phyloP scores from a whole-genome alignment of 1,140 invertebrate species.

The Linepithema humile region DNA sequence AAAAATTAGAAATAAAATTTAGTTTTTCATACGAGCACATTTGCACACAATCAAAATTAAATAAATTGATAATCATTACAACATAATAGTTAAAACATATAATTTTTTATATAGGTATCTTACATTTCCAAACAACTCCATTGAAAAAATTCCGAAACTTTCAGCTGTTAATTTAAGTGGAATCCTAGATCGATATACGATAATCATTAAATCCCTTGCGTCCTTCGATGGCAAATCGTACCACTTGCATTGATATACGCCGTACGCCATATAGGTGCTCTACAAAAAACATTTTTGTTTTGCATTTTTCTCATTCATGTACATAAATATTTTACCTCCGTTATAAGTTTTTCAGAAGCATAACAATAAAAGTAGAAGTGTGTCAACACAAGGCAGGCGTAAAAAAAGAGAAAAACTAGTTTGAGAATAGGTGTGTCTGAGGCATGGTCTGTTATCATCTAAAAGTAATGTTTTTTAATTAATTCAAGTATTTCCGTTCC shows the following conservation, averaged over 20 bases:
- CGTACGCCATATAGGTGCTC: not conserved
- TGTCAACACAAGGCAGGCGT: not conserved
- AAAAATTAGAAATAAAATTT: not conserved
- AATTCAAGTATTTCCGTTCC: no score
- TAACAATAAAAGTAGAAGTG: slow-evolving; percentile 62
- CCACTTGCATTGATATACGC: slow-evolving; percentile 22
- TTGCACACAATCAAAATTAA: not conserved
- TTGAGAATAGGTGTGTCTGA: not conserved
- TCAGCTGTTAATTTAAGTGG: slow-evolving; percentile 19
- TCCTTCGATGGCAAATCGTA: not conserved
- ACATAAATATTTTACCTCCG: slow-evolving; percentile 35
- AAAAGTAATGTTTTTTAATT: not conserved
- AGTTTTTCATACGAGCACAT: not conserved
- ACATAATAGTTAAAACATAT: no score
- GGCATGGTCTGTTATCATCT: slow-evolving; percentile 24
- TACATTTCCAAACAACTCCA: slow-evolving; percentile 15
- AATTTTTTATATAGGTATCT: not conserved
- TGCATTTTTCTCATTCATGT: not conserved
- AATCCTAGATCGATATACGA: slow-evolving; percentile 4
- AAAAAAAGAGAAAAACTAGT: slow-evolving; percentile 19
- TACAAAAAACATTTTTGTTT: not conserved
- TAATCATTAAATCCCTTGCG: slow-evolving; percentile 13
- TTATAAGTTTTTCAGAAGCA: slow-evolving; percentile 45
- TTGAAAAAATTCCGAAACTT: slow-evolving; percentile 15
- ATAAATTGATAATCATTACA: no score